These are phyloP conservation scores for Ovis canadensis DNA, from an alignment of 2,113 vertebrate genomes.

Conservation along the genomic window DNA sequence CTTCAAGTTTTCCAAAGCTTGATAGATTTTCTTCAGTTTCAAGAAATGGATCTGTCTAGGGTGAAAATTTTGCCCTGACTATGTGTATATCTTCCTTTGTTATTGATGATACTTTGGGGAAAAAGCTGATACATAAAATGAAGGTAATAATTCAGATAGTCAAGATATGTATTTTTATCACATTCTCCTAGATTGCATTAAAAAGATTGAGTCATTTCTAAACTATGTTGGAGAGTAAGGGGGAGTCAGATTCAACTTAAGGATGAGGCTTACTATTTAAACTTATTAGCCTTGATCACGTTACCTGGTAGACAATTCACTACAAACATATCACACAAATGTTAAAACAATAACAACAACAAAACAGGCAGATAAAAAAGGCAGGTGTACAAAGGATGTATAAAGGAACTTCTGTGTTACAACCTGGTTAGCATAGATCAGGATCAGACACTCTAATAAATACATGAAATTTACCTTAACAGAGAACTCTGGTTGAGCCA, in stretches of 20 bases:
- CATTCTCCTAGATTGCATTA: neutral
- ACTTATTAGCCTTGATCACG: neutral
- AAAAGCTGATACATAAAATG: neutral
- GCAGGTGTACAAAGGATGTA: neutral
- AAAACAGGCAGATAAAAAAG: neutral
- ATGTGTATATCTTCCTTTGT: neutral
- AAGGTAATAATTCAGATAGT: neutral
- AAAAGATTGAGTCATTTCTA: neutral
- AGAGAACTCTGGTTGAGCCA: neutral
- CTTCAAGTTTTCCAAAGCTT: neutral
- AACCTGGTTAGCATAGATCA: neutral
- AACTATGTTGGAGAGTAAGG: neutral
- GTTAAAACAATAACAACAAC: neutral
- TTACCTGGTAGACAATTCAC: neutral
- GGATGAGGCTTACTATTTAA: neutral
- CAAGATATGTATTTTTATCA: neutral
- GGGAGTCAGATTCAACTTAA: neutral
- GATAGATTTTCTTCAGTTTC: neutral
- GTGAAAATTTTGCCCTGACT: neutral
- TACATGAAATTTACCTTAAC: neutral
- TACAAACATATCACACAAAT: neutral
- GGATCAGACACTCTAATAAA: neutral
- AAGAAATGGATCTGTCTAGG: neutral
- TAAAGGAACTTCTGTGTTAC: neutral
- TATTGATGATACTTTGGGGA: neutral